Base-by-base conservation (phyloP, 2,797 vertebrate species). In the Simalia tracyae region DNA sequence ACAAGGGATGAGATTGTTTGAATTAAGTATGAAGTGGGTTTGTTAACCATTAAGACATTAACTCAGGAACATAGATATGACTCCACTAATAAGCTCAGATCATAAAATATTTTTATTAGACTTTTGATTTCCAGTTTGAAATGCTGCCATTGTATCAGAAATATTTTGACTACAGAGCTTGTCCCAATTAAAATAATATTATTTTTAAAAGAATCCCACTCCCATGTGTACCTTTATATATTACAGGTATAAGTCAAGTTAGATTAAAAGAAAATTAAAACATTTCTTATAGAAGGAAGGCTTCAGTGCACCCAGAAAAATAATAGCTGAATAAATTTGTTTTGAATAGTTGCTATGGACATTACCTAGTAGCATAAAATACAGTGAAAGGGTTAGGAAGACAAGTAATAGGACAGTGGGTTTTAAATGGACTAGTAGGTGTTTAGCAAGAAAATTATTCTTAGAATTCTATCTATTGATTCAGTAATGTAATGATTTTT, bases 291-390 rank as follows among this genome's bases (percentile, higher is more conserved):
- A 92, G 96, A 93, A 88, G 54, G 90, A 95, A 94, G 88, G 92
- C 92, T 92, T 94, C 90, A 89, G 84, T 94, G 91, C 84, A 88
- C 54, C 92, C 54, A 92, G 94, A 93, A 96, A 76, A 93, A 95
- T 68, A 92, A 93, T 88, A 95, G 88, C 93, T 94, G 93, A 94
- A 95, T 95, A 95, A 96, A 97, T 95, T 87, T 92, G 89, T 92
- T 89, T 94, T 92, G 94, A 93, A 89, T 89, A 91, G 94, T 97
- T 97, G 95, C 95, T 96, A 96, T 96, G 94, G 96, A 94, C 94
- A 97, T 94, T 96, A 92, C 85, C 93, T 93, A 92, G 91, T 90
- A 92, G 86, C 93, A 93, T 26, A 94, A 94, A 87, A 88, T 64
- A 93, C 89, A 90, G 89, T 19, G 8, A 46, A 93, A 92, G 92